phyloP scores from a whole-genome alignment of 2,888 invertebrate species.

The Morpho achilles region DNA sequence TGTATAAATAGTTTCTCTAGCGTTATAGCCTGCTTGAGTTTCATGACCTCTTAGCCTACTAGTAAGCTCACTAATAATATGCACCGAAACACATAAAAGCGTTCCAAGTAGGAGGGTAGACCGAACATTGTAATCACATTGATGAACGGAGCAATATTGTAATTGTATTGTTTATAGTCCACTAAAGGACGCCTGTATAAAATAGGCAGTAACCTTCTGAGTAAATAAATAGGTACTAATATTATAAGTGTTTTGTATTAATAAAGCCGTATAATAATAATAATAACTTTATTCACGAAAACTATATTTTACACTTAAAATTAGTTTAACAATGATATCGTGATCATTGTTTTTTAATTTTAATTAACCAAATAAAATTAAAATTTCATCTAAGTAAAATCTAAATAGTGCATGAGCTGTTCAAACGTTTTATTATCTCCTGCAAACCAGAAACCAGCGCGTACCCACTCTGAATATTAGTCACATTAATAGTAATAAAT shows the following conservation, averaged over 20 bases:
- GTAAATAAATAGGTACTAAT: background rate
- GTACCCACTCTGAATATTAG: too few relatives aligned
- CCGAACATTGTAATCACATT: slow-evolving; percentile 17
- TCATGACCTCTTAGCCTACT: slow-evolving; percentile 7
- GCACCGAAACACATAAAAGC: slow-evolving; percentile 13
- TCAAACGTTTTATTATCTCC: too few relatives aligned
- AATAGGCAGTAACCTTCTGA: slow-evolving; percentile 14
- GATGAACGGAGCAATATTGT: background rate
- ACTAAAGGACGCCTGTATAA: slow-evolving; percentile 11
- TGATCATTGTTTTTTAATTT: too few relatives aligned
- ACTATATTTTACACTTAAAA: too few relatives aligned
- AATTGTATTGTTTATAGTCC: slow-evolving; percentile 10
- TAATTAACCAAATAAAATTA: too few relatives aligned
- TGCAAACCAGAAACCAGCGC: too few relatives aligned
- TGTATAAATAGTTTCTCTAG: background rate
- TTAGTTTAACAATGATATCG: too few relatives aligned
- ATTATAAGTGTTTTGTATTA: slow-evolving; percentile 1
- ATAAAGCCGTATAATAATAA: background rate
- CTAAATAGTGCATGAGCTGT: too few relatives aligned
- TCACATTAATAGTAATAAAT: too few relatives aligned
- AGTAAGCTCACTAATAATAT: slow-evolving; percentile 6
- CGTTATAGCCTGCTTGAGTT: background rate
- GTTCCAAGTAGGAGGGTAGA: slow-evolving; percentile 14
- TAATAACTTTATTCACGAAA: too few relatives aligned
- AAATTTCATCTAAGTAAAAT: too few relatives aligned